Evolutionary conservation across 1,140 invertebrate species (phyloP).

Genomic region (Heliothis subflexa): DNA sequence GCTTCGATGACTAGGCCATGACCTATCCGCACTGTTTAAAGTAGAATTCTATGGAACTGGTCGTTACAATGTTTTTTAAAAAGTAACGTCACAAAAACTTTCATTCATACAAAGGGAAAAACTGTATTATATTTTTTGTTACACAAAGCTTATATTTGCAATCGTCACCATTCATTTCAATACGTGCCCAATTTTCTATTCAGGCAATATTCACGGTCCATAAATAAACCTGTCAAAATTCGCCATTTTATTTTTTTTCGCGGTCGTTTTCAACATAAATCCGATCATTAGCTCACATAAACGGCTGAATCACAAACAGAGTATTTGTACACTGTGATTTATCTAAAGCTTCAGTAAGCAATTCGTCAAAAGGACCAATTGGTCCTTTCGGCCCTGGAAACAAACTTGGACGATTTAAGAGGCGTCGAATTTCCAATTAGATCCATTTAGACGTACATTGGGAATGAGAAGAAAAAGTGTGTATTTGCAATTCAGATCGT

Average conservation of each 20-base stretch:
- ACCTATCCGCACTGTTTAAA: background rate
- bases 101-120: background rate
- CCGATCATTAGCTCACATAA: background rate
- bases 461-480: slow-evolving; percentile 62
- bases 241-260: slow-evolving; percentile 4
- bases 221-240: slow-evolving; percentile 24
- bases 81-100: background rate
- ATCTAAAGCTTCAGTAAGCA: background rate
- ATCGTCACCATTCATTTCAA: slow-evolving; percentile 20
- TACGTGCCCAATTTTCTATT: slow-evolving; percentile 18
- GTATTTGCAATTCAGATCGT: slow-evolving; percentile 76
- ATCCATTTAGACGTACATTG: slow-evolving; percentile 60
- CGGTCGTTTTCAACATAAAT: background rate
- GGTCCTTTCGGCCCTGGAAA: slow-evolving; percentile 22
- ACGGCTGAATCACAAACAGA: background rate
- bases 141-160: slow-evolving; percentile 17
- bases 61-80: background rate
- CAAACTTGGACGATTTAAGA: slow-evolving; percentile 45
- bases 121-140: slow-evolving; percentile 1
- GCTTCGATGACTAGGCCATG: too few species aligned
- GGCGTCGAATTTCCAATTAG: slow-evolving; percentile 68
- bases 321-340: background rate
- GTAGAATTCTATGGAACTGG: background rate
- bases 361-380: slow-evolving; percentile 21
- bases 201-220: background rate